These are phyloP conservation scores for Orthosia gothica DNA, from an alignment of 2,888 invertebrate species.

Conservation along the genomic window DNA sequence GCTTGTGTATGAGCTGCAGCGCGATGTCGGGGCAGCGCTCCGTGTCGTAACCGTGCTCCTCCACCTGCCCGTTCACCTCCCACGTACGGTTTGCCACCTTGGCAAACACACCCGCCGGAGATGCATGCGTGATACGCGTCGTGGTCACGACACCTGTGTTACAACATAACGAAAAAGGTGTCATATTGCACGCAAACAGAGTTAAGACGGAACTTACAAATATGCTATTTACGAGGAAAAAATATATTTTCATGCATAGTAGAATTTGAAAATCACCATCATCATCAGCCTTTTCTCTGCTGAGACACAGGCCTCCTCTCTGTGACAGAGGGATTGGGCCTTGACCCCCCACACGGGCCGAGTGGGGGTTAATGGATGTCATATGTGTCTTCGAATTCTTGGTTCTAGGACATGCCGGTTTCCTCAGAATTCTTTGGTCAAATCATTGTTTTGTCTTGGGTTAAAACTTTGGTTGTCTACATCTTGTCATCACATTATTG, in stretches of 20 bases:
- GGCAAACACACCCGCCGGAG: conserved; percentile 93
- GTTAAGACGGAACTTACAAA: neutral
- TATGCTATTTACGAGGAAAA: neutral
- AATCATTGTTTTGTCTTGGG: neutral
- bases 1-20: conserved; percentile 92
- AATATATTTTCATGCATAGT: neutral
- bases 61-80: conserved; percentile 92
- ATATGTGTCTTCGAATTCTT: too few relatives aligned
- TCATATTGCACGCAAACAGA: neutral
- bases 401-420: too few relatives aligned
- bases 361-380: too few relatives aligned
- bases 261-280: too few relatives aligned
- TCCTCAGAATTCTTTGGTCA: neutral
- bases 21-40: conserved; percentile 93
- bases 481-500: neutral
- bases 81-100: conserved; percentile 93
- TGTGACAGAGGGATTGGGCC: too few relatives aligned
- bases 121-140: conserved; percentile 95
- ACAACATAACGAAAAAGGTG: neutral
- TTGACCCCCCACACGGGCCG: too few relatives aligned
- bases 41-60: conserved; percentile 81
- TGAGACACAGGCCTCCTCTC: too few relatives aligned
- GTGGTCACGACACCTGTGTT: conserved; percentile 93
- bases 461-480: neutral
- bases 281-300: too few relatives aligned